A percentile compares a stretch with the other conserved stretches of the same genome.
Evolutionary conservation across 2,113 vertebrate genomes (phyloP).

Genomic region (Rafetus swinhoei): DNA sequence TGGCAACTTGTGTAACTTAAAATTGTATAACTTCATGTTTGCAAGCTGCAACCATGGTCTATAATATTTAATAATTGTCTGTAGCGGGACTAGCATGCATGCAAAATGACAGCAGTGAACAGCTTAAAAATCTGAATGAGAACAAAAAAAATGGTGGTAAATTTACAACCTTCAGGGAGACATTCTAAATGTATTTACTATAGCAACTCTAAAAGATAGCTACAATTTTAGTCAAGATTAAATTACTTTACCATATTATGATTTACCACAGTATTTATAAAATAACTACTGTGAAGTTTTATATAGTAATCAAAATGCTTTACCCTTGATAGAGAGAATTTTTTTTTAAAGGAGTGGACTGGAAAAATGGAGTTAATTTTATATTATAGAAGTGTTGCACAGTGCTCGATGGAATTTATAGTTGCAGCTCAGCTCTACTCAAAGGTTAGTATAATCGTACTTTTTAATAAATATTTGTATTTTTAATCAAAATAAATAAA

Average conservation of each 20-base stretch:
- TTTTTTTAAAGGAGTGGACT: neutral
- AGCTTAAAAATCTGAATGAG: constrained; percentile 13
- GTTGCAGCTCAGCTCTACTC: neutral
- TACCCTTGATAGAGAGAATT: neutral
- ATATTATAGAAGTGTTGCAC: neutral
- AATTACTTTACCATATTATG: constrained; percentile 4
- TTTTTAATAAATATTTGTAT: neutral
- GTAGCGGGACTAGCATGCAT: constrained; percentile 10
- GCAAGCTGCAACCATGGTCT: neutral
- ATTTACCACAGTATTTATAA: constrained; percentile 25
- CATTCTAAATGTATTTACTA: constrained; percentile 29
- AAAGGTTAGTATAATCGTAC: neutral
- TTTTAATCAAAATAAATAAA: neutral
- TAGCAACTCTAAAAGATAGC: constrained; percentile 9
- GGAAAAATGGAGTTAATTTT: neutral
- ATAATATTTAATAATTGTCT: neutral
- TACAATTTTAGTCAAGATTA: neutral
- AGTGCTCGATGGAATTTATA: neutral
- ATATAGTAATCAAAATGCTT: constrained; percentile 34
- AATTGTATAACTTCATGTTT: neutral
- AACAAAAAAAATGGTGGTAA: constrained; percentile 1
- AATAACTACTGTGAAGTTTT: constrained; percentile 12
- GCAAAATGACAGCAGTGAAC: neutral
- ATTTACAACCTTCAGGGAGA: constrained; percentile 22
- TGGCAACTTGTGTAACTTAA: neutral